phyloP scores from a whole-genome alignment of 1,140 invertebrate species.

The Scylla paramamosain region DNA sequence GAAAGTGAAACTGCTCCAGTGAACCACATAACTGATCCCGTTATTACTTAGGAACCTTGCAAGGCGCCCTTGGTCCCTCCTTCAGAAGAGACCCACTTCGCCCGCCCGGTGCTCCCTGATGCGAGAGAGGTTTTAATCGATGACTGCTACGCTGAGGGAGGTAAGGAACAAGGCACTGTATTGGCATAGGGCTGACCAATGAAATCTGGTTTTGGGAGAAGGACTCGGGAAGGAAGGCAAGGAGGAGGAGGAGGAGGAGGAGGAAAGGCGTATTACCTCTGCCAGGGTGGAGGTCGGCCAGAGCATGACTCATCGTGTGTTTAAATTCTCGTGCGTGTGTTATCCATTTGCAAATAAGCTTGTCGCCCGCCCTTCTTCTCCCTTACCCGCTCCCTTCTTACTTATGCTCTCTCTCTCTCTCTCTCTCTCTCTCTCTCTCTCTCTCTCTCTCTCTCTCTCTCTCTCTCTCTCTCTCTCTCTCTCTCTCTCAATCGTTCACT shows the following conservation, averaged over 20 bases:
- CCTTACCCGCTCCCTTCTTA: not conserved
- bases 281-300: slow-evolving; percentile 24
- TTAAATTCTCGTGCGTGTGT: slow-evolving; percentile 55
- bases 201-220: slow-evolving; percentile 25
- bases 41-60: slow-evolving; percentile 39
- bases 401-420: not conserved
- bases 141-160: not conserved
- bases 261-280: not conserved
- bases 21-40: slow-evolving; percentile 53
- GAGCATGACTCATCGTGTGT: slow-evolving; percentile 57
- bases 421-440: not conserved
- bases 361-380: not conserved
- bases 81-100: not conserved
- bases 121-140: not conserved
- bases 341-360: slow-evolving; percentile 60
- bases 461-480: slow-evolving; percentile 29
- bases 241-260: slow-evolving; percentile 32
- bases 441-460: slow-evolving; percentile 46
- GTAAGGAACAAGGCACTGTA: not conserved
- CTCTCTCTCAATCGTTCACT: not conserved
- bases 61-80: not conserved
- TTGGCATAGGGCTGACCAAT: not conserved
- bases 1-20: slow-evolving; percentile 65
- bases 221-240: not conserved
- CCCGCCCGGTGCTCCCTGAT: not conserved